Conservation (phyloP, 2,797 vertebrate genomes). For the Centroberyx gerrardi region DNA sequence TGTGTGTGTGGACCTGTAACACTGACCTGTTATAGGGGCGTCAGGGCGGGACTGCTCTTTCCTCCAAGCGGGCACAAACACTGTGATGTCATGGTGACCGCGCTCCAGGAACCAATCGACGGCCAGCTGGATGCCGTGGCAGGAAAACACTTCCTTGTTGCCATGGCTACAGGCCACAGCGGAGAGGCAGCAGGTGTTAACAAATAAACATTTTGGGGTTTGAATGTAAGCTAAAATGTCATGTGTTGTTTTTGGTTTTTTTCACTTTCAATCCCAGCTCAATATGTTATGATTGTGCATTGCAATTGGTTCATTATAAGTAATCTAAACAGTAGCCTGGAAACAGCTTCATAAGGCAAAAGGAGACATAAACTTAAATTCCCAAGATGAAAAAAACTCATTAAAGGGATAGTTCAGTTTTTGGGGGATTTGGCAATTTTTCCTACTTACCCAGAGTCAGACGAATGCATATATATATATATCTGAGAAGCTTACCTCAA, state of each 20-base stretch:
- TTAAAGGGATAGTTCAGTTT: no score
- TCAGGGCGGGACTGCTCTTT: constrained; percentile 96
- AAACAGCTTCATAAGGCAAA: no score
- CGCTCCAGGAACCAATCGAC: constrained; percentile 97
- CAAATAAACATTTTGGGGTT: neutral
- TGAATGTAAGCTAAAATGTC: neutral
- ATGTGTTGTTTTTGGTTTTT: neutral
- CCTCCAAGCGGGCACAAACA: constrained; percentile 96
- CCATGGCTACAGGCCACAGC: constrained; percentile 88
- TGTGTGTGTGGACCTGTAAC: neutral
- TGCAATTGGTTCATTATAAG: no score
- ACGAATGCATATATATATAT: no score
- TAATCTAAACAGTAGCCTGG: no score
- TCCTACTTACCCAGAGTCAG: no score
- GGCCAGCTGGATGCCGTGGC: constrained; percentile 95
- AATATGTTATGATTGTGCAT: no score
- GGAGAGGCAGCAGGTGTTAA: neutral
- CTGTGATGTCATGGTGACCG: constrained; percentile 94
- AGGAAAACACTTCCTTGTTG: constrained; percentile 98
- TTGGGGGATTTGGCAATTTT: no score
- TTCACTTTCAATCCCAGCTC: no score
- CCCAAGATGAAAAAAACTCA: no score
- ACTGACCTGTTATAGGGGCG: constrained; percentile 93
- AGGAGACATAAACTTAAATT: no score
- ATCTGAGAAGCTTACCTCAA: no score